phyloP scores from a whole-genome alignment of 2,888 invertebrate species.

The Euzophera pinguis region DNA sequence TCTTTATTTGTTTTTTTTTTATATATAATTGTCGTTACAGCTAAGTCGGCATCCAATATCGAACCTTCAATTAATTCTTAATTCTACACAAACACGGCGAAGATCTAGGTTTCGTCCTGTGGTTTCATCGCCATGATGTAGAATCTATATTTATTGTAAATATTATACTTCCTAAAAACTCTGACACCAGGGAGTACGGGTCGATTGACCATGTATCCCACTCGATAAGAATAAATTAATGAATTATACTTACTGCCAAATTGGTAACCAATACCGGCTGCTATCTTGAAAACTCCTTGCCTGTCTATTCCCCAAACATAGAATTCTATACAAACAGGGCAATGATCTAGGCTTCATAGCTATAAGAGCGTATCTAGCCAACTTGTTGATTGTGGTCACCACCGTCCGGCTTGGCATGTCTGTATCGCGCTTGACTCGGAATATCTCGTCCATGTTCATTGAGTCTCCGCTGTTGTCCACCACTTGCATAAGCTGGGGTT shows the following conservation, averaged over 20 bases:
- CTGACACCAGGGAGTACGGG: no score
- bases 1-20: no score
- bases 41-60: no score
- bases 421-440: constrained; percentile 57
- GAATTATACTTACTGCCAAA: constrained; percentile 83
- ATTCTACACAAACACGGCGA: no score
- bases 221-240: no score
- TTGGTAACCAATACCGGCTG: constrained; percentile 84
- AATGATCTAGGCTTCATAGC: constrained; percentile 73
- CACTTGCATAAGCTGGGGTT: constrained; percentile 67
- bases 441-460: constrained; percentile 65
- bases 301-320: constrained; percentile 84
- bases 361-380: constrained; percentile 74
- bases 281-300: constrained; percentile 76
- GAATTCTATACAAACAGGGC: constrained; percentile 81
- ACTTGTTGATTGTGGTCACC: constrained; percentile 72
- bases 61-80: no score
- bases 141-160: no score
- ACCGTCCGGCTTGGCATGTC: constrained; percentile 30
- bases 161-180: no score
- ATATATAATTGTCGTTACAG: no score
- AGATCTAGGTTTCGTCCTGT: no score
- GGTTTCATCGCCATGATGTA: no score
- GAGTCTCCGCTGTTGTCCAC: constrained; percentile 58
- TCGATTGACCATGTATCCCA: no score